These are phyloP conservation scores for Medauroidea extradentata DNA, from an alignment of 1,140 invertebrate genomes.

Conservation along the genomic window DNA sequence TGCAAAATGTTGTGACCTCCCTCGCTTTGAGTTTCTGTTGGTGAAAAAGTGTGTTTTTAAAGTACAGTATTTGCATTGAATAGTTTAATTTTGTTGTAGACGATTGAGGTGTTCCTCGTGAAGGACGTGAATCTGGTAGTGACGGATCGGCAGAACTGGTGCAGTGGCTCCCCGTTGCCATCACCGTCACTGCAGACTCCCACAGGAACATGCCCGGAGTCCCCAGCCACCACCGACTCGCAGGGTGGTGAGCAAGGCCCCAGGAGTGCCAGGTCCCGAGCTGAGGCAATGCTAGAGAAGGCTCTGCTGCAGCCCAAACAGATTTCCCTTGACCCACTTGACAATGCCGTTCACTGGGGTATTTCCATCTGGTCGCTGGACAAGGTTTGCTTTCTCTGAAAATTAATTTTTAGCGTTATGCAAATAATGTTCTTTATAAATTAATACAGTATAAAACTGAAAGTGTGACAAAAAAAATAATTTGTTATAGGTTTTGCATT, in stretches of 20 bases:
- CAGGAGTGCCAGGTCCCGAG: slow-evolving; percentile 45
- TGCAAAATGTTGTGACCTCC: too few species aligned
- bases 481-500: too few species aligned
- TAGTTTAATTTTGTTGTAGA: too few species aligned
- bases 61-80: too few species aligned
- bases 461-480: too few species aligned
- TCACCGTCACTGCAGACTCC: slow-evolving; percentile 42
- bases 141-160: slow-evolving; percentile 41
- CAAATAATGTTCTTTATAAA: too few species aligned
- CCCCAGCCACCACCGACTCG: slow-evolving; percentile 2
- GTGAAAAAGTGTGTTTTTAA: too few species aligned
- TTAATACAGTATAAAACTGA: too few species aligned
- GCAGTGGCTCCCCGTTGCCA: slow-evolving; percentile 37
- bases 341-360: slow-evolving; percentile 50
- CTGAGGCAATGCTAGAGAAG: slow-evolving; percentile 66
- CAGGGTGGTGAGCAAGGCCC: slow-evolving; percentile 35
- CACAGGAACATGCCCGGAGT: slow-evolving; percentile 42
- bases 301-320: slow-evolving; percentile 50
- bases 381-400: slow-evolving; percentile 50
- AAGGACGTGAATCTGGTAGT: slow-evolving; percentile 53
- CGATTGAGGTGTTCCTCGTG: slow-evolving; percentile 53
- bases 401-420: slow-evolving; percentile 21
- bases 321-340: slow-evolving; percentile 49
- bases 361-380: slow-evolving; percentile 57
- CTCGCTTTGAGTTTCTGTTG: too few species aligned